These are phyloP conservation scores for Chironex yamaguchii DNA, from an alignment of 30 jellyfish, hydroid and myxozoan genomes.

Conservation along the genomic window DNA sequence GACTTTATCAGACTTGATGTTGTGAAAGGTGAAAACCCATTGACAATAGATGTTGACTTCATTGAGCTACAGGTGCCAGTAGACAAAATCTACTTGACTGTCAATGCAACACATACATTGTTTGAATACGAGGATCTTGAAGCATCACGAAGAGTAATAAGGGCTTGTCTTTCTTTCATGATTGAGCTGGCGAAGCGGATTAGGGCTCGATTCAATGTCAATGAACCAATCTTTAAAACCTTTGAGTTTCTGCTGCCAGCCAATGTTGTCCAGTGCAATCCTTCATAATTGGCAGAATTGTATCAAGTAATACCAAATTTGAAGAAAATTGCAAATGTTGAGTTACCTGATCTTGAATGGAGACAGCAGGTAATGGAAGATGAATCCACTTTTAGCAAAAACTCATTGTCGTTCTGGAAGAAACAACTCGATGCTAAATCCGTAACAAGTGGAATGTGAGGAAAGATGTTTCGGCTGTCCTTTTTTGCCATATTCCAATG, in stretches of 20 bases:
- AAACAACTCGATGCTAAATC: neutral
- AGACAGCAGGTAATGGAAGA: constrained; percentile 16
- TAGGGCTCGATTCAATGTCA: neutral
- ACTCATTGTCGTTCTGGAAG: neutral
- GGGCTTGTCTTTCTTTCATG: constrained; percentile 15
- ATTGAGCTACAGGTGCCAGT: neutral
- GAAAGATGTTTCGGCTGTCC: neutral
- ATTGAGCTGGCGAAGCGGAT: constrained; percentile 10
- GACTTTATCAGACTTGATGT: neutral
- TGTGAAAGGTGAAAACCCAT: neutral
- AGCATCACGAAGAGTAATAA: neutral
- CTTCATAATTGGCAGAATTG: neutral
- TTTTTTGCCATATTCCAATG: neutral
- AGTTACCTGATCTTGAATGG: constrained; percentile 12
- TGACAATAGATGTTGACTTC: neutral
- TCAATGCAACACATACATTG: too few species aligned
- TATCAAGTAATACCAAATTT: constrained; percentile 1
- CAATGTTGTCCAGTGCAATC: constrained; percentile 15
- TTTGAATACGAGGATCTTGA: neutral
- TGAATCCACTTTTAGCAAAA: neutral
- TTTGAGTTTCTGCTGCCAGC: constrained; percentile 11
- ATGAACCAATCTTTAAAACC: neutral
- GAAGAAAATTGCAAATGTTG: neutral
- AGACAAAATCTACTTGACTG: neutral
- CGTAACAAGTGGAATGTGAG: neutral